Base-by-base conservation (phyloP, 2,888 invertebrate genomes). In the Apamea monoglypha region DNA sequence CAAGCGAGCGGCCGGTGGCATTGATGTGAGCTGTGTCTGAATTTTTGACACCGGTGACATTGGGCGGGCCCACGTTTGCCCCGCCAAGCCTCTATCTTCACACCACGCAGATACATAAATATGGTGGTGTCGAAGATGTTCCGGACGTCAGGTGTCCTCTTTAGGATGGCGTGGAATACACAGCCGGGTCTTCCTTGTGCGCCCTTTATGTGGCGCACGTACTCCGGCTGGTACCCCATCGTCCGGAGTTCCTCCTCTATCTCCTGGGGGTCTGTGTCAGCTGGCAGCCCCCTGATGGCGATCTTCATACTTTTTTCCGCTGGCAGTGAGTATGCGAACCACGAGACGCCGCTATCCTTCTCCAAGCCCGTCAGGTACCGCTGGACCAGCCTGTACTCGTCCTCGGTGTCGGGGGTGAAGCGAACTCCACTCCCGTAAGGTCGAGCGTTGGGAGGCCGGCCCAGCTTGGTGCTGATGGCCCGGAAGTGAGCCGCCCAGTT, bases 121-220 rank as follows among this genome's bases (percentile, higher is more conserved):
- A 29, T 25, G 1, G 36, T 16, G 56, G 29, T 50, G 47, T 73
- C 32, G 2, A 1, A 74, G 0, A 67, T 53, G 0, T 0, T 0
- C 0, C 53, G 10, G 0, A n/a, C 4, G 8, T 71, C 36, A 0
- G 50, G 14, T 6, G 64, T 66, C 36, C 12, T 66, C 36, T 36
- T 36, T 1, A 16, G 64, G 1, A 74, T 76, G 7, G 80, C 78
- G 53, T 83, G 81, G 16, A 61, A 75, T 0, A 78, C 12, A 10
- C 61, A 75, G 16, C 78, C 63, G 18, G 78, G 76, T 21, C 44
- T 8, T 7, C n/a, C 78, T 14, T 53, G 16, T 25, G 2, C 68
- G 8, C 10, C 68, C 12, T 18, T 40, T 0, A 68, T 74, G 1
- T 47, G 18, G 25, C 75, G 40, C 16, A 63, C 50, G 18, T 68